Conservation (phyloP, 2,113 vertebrate species). For the Vireo altiloquus region DNA sequence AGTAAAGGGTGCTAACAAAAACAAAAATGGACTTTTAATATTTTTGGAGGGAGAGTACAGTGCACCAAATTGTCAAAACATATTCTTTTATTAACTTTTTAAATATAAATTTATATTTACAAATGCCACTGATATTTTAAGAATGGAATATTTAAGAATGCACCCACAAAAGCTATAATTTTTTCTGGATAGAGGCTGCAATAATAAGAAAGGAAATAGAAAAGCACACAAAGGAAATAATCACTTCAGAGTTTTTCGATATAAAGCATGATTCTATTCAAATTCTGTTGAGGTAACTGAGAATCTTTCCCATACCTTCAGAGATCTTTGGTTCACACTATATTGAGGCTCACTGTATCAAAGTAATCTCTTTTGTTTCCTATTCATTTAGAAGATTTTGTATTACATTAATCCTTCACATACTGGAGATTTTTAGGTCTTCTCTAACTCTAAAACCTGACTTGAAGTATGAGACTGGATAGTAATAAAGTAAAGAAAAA, state of each 20-base stretch:
- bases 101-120: neutral
- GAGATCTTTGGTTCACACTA: neutral
- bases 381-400: conserved; percentile 16
- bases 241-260: neutral
- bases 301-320: neutral
- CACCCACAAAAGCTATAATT: neutral
- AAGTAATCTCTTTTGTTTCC: neutral
- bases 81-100: neutral
- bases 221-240: neutral
- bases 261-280: neutral
- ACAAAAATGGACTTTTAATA: neutral
- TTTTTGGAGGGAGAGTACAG: neutral
- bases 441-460: neutral
- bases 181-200: neutral
- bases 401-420: conserved; percentile 22
- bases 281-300: neutral
- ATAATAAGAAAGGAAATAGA: neutral
- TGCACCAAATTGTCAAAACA: neutral
- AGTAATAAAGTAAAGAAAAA: neutral
- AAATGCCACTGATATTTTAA: neutral
- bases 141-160: neutral
- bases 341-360: neutral
- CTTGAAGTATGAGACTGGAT: neutral
- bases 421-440: neutral
- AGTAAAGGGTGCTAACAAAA: neutral